Evolutionary conservation across 2,888 invertebrate genomes (phyloP).

Genomic region (Temnothorax unifasciatus): DNA sequence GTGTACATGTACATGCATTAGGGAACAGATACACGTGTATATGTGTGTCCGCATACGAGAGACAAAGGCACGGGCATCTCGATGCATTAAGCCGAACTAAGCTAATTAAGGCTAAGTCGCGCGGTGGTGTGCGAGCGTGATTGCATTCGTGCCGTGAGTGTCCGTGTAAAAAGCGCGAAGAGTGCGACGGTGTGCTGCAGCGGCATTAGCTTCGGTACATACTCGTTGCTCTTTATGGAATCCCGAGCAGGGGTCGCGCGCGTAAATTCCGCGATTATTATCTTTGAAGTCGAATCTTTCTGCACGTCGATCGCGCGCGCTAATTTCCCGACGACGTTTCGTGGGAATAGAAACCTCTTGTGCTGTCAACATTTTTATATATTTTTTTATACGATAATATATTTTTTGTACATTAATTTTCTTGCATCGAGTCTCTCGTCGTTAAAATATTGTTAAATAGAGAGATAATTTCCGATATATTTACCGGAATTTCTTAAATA

Average conservation of each 20-base stretch:
- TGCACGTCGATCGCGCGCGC: background rate
- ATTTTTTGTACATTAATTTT: background rate
- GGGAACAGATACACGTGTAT: background rate
- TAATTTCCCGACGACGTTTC: constrained; percentile 20
- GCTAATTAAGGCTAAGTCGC: constrained; percentile 79
- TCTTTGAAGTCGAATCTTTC: constrained; percentile 54
- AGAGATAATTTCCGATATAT: background rate
- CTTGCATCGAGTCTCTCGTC: background rate
- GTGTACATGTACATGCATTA: background rate
- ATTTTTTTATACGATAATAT: background rate
- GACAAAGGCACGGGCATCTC: constrained; percentile 76
- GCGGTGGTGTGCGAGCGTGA: constrained; percentile 41
- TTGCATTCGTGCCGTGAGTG: constrained; percentile 34
- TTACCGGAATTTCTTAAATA: background rate
- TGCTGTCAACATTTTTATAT: background rate
- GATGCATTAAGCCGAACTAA: constrained; percentile 73
- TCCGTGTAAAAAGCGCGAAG: constrained; percentile 48
- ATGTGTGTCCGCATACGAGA: constrained; percentile 48
- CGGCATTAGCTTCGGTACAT: constrained; percentile 56
- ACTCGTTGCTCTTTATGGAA: constrained; percentile 70
- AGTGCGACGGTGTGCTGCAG: constrained; percentile 45
- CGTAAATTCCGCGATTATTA: constrained; percentile 66
- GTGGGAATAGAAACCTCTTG: background rate
- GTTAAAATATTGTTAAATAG: background rate
- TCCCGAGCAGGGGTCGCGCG: constrained; percentile 59